Base-by-base conservation (phyloP, 2,888 invertebrate species). In the Acrocyrtus sp. region DNA sequence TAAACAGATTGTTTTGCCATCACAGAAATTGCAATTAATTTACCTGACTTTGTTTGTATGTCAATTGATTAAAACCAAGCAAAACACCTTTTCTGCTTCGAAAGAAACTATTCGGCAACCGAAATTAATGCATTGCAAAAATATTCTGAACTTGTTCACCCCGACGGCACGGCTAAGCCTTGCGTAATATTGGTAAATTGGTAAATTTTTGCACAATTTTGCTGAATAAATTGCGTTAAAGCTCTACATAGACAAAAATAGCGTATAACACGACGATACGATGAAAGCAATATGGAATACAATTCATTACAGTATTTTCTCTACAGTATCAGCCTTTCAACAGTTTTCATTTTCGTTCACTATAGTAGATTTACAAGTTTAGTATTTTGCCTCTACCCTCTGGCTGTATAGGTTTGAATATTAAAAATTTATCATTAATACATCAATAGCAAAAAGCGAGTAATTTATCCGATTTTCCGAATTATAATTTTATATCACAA, bases 251-350 rank as follows among this genome's bases (percentile, higher is more conserved):
- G 34, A 34, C 34, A 34, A 34, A n/a, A 45, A 4, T 45, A 5
- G 5, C 19, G 45, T 45, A 17, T 45, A 4, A 17, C 8, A 45
- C 19, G 45, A n/a, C 17, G n/a, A 45, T 45, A n/a, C n/a, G n/a
- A 60, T 34, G 70, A 63, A 63, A 63, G 62, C 63, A 63, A 58
- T 43, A 63, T 50, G 57, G 63, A 62, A 63, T 70, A 63, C 41
- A 51, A 3, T 5, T 21, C 29, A 29, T 53, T n/a, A 29, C 27
- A 50, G 24, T 61, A 41, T 21, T 53, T 58, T 45, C 34, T 29
- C 24, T 60, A 63, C 65, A 45, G 43, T 29, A 62, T 72, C 72
- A 72, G 72, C 72, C 65, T 72, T 66, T 65, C 72, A 62, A 61
- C 12, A 34, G 34, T 34, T 34, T n/a, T n/a, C n/a, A n/a, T n/a